These are phyloP conservation scores for Stigmatopora nigra DNA, from an alignment of 2,113 vertebrate genomes.

Conservation along the genomic window DNA sequence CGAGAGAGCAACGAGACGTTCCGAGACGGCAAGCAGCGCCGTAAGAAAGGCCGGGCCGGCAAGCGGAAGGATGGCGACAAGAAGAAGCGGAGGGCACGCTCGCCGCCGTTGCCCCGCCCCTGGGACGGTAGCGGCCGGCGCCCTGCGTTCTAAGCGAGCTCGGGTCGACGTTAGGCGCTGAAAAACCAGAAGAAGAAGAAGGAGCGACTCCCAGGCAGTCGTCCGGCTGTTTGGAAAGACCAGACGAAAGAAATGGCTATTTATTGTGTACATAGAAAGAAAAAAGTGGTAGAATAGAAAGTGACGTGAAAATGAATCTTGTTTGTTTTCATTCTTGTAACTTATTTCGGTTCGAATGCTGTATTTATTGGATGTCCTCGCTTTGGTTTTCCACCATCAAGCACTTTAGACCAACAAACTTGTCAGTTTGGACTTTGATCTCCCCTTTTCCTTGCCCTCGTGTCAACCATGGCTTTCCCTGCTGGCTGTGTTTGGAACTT, in stretches of 20 bases:
- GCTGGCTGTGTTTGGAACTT: constrained; percentile 56
- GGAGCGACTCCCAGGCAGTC: constrained; percentile 58
- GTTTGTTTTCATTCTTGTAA: constrained; percentile 56
- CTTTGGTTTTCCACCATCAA: constrained; percentile 93
- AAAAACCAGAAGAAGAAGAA: too few species aligned
- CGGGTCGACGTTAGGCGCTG: constrained; percentile 20
- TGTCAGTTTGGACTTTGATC: constrained; percentile 3
- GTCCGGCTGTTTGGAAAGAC: constrained; percentile 60
- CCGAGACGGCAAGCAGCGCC: constrained; percentile 78
- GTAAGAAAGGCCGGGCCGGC: constrained; percentile 84
- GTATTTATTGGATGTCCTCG: constrained; percentile 88
- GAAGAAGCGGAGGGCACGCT: constrained; percentile 81
- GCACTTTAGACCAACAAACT: constrained; percentile 82
- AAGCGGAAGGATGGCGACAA: constrained; percentile 89
- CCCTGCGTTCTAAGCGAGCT: constrained; percentile 67
- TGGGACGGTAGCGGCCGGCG: constrained; percentile 55
- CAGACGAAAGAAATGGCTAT: constrained; percentile 69
- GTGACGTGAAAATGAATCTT: constrained; percentile 39
- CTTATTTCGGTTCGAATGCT: constrained; percentile 91
- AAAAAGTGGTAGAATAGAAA: constrained; percentile 50
- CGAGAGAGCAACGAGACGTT: constrained; percentile 90
- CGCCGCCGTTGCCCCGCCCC: constrained; percentile 17
- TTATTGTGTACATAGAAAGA: constrained; percentile 75
- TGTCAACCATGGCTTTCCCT: constrained; percentile 50
- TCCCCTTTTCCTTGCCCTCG: constrained; percentile 36